These are phyloP conservation scores for Chrosomus eos DNA, from an alignment of 2,797 vertebrate species.

Conservation along the genomic window DNA sequence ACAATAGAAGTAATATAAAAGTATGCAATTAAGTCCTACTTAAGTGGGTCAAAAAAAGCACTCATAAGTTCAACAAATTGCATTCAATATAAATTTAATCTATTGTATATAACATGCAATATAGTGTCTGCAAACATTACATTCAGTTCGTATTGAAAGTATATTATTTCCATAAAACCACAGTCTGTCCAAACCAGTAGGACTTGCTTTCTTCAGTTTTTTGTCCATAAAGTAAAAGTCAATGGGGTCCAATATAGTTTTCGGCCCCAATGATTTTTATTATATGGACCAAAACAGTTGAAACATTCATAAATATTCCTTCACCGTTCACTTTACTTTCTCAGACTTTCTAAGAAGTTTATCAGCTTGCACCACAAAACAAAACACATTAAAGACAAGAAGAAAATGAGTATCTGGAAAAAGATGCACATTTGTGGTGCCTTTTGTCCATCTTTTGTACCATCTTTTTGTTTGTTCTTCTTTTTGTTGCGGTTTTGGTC, in stretches of 20 bases:
- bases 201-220: neutral
- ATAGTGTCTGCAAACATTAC: neutral
- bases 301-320: neutral
- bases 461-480: neutral
- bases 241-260: neutral
- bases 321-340: slow-evolving; percentile 34
- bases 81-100: neutral
- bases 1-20: neutral
- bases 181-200: neutral
- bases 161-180: neutral
- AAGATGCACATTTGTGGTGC: neutral
- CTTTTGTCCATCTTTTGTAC: slow-evolving; percentile 2
- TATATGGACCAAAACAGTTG: neutral
- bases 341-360: slow-evolving; percentile 48
- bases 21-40: neutral
- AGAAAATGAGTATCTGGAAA: neutral
- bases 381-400: slow-evolving; percentile 43
- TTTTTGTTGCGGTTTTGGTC: slow-evolving; percentile 8
- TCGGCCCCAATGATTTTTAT: neutral
- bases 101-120: neutral
- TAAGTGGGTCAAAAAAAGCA: neutral
- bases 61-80: neutral
- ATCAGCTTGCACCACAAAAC: slow-evolving; percentile 66
- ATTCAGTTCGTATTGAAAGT: neutral
- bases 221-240: neutral